phyloP scores from a whole-genome alignment of 2,113 vertebrate species.

The Malaclemys terrapin region DNA sequence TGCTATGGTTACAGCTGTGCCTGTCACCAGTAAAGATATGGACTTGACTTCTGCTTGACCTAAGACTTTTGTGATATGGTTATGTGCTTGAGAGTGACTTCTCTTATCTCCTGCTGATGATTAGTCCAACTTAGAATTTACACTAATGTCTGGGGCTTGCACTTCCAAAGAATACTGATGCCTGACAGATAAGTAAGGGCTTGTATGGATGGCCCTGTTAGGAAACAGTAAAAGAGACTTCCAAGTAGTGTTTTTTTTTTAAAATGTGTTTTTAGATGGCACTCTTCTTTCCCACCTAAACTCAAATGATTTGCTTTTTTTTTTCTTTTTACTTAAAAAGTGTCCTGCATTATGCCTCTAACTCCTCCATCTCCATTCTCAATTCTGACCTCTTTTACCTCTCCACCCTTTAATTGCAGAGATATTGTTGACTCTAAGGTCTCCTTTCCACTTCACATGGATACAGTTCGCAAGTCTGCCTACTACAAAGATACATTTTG shows the following conservation, averaged over 20 bases:
- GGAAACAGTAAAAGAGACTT: neutral
- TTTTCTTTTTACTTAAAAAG: neutral
- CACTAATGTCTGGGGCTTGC: neutral
- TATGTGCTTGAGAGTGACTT: neutral
- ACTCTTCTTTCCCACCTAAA: neutral
- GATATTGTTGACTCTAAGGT: neutral
- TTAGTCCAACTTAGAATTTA: neutral
- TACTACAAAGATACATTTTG: neutral
- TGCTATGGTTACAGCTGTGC: neutral
- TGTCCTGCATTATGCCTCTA: neutral
- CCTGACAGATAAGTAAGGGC: neutral
- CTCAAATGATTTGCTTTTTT: neutral
- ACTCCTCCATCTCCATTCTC: neutral
- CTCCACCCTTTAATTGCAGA: neutral
- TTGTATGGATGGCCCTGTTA: neutral
- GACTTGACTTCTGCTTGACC: neutral
- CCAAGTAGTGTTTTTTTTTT: neutral
- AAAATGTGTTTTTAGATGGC: neutral
- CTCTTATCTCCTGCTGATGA: neutral
- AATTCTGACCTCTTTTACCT: neutral
- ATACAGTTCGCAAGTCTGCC: neutral
- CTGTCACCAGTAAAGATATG: neutral
- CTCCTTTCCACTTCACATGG: neutral
- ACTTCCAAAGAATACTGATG: neutral
- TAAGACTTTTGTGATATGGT: neutral